These are phyloP conservation scores for Neotragus moschatus DNA, from an alignment of 2,113 vertebrate genomes.

Conservation along the genomic window DNA sequence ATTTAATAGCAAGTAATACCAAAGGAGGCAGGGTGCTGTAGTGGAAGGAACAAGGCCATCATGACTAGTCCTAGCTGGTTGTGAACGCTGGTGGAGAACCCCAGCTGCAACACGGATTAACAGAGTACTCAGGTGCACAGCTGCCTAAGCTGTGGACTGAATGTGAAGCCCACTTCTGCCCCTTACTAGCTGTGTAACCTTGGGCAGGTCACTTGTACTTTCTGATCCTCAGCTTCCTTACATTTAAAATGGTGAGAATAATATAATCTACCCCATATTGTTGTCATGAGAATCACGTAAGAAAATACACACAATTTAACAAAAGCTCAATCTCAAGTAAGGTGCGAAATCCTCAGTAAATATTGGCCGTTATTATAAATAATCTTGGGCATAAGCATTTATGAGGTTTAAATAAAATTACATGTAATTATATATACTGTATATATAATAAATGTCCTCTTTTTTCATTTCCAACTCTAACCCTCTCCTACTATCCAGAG, in stretches of 20 bases:
- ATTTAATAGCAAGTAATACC: neutral
- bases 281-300: neutral
- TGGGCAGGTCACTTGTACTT: neutral
- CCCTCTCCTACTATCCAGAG: neutral
- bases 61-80: accelerated
- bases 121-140: neutral
- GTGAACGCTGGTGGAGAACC: neutral
- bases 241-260: neutral
- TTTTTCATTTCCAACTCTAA: neutral
- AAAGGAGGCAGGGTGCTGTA: neutral
- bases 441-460: neutral
- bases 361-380: neutral
- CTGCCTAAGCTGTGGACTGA: neutral
- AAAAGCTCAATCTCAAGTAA: neutral
- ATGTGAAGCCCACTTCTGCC: neutral
- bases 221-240: neutral
- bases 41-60: neutral
- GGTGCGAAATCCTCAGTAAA: neutral
- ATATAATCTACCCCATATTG: neutral
- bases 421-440: neutral
- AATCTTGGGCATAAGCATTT: neutral
- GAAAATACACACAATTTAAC: neutral
- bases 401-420: neutral
- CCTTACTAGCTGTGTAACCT: neutral
- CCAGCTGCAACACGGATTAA: accelerated